Evolutionary conservation across 2,113 vertebrate species (phyloP), one percentile per base, ranked within the genome.

Genomic region (Heliornis fulica): DNA sequence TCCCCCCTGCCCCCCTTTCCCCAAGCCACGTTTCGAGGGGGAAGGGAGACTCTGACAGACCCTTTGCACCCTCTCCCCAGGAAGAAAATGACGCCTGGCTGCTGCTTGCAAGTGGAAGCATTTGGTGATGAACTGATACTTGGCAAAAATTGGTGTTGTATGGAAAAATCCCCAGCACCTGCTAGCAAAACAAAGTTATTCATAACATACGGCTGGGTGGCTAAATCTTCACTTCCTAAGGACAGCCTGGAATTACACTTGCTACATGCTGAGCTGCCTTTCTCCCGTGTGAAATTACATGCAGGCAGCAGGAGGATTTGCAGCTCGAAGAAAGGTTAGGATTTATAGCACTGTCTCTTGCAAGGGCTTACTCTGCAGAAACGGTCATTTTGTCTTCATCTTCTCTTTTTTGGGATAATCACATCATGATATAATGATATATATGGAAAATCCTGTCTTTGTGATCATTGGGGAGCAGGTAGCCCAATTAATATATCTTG

Each of bases 101-200:
- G 43, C 85, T 59, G 87, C 51, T 89, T 5, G 1, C 77, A 51
- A 93, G 87, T 90, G 95, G 92, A 96, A 96, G 77, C 80, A 82
- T 97, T 98, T 97, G 83, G 83, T 97, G 95, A 91, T 96, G 92
- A 98, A 93, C 94, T 97, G 96, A 97, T 96, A 94, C 92, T 97
- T 97, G 89, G 94, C 95, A 97, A 96, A 96, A 97, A 94, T 89
- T 82, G 89, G 77, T 96, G 95, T 89, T 94, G 89, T 95, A 93
- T 97, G 97, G 97, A 98, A 98, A 98, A 92, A 97, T 94, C 96
- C 95, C 94, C 75, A 90, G 94, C 95, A 97, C 97, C 97, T 98
- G 96, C 95, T 96, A 96, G 93, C 86, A 92, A 97, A 95, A 94
- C 93, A 80, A 92, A 97, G 94, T 87, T 96, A 96, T 98, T 97